phyloP scores from a whole-genome alignment of 2,888 invertebrate genomes.

The Agrochola circellaris region DNA sequence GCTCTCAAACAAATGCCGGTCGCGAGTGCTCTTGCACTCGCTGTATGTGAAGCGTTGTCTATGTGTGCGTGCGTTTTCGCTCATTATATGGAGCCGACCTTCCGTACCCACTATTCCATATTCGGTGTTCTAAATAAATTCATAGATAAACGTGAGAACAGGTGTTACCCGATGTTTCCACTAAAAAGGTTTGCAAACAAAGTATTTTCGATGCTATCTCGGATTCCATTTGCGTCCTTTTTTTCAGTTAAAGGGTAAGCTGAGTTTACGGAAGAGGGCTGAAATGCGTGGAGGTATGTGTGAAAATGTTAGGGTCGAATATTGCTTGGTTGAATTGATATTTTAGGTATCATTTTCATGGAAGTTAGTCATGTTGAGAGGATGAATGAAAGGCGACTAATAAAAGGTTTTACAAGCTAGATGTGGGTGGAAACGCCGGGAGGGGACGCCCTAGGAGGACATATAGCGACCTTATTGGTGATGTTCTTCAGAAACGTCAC shows the following conservation, averaged over 20 bases:
- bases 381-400: not conserved
- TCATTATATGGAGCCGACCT: not conserved
- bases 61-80: not conserved
- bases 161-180: constrained; percentile 49
- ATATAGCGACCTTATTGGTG: not conserved
- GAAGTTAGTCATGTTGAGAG: not conserved
- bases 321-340: constrained; percentile 3
- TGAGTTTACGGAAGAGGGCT: constrained; percentile 12
- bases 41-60: not conserved
- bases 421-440: not conserved
- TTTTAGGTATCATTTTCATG: not conserved
- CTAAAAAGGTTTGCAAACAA: constrained; percentile 62
- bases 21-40: not conserved
- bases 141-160: constrained; percentile 59
- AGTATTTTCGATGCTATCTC: constrained; percentile 57
- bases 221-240: constrained; percentile 53
- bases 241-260: constrained; percentile 54
- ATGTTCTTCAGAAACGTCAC: not conserved
- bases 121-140: constrained; percentile 52
- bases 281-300: constrained; percentile 17
- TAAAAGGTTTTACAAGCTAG: not conserved
- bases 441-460: not conserved
- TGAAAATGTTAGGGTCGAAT: constrained; percentile 13
- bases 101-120: not conserved
- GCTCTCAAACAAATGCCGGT: not conserved